These are phyloP conservation scores for Colostygia pectinataria DNA, from an alignment of 2,888 invertebrate species.

Conservation along the genomic window DNA sequence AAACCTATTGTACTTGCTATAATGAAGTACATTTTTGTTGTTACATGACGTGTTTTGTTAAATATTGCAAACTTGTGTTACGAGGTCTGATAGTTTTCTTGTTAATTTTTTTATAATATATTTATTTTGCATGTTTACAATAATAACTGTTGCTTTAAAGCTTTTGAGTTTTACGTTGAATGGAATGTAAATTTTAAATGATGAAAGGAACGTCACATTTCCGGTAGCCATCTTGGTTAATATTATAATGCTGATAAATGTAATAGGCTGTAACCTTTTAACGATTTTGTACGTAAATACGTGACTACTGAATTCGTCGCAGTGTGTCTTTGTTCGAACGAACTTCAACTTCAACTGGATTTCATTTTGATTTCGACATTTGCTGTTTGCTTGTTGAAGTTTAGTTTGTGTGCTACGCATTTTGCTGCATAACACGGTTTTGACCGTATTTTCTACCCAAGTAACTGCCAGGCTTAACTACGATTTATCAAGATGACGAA, in stretches of 20 bases:
- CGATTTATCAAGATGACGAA: slow-evolving; percentile 79
- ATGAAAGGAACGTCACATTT: slow-evolving; percentile 57
- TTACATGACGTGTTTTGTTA: too few species aligned
- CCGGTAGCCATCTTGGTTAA: slow-evolving; percentile 71
- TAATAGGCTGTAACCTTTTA: slow-evolving; percentile 34
- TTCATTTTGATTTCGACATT: slow-evolving; percentile 37
- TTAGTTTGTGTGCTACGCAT: slow-evolving; percentile 56
- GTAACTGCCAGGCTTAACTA: slow-evolving; percentile 75
- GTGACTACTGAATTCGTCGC: slow-evolving; percentile 36
- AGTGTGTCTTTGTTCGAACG: slow-evolving; percentile 41
- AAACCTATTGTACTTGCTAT: too few species aligned
- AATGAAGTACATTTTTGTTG: too few species aligned
- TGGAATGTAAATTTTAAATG: slow-evolving; percentile 24
- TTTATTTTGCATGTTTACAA: too few species aligned
- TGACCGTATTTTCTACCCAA: slow-evolving; percentile 65
- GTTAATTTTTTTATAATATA: too few species aligned
- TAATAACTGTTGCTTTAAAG: too few species aligned
- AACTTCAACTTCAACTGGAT: slow-evolving; percentile 39
- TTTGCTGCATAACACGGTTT: slow-evolving; percentile 55
- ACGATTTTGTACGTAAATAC: slow-evolving; percentile 44
- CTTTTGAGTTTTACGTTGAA: slow-evolving; percentile 5
- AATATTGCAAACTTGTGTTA: too few species aligned
- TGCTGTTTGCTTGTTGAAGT: slow-evolving; percentile 38
- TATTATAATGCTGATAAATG: slow-evolving; percentile 58
- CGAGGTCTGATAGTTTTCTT: too few species aligned